Percentiles rank a stretch among this genome's conserved stretches.
Conservation (phyloP, 2,888 invertebrate genomes). For the Xanthorhoe designata region DNA sequence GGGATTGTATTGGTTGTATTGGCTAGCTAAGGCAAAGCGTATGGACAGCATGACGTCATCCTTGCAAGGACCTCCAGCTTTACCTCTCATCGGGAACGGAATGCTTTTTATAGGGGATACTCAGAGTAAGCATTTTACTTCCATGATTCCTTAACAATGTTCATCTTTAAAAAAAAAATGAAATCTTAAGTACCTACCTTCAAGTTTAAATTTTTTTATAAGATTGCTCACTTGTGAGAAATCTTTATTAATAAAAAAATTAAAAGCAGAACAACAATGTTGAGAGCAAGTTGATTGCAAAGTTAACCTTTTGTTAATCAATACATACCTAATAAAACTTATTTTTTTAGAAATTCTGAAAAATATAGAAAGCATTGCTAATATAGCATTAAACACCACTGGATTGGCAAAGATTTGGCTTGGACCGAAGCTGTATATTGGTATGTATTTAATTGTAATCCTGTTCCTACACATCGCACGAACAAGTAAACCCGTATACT, state of each 20-base stretch:
- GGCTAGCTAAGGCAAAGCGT: constrained; percentile 49
- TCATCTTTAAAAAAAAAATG: not conserved
- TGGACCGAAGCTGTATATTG: constrained; percentile 72
- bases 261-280: too few relatives aligned
- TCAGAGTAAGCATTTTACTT: constrained; percentile 56
- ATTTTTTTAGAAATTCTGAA: constrained; percentile 66
- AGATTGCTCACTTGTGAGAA: too few relatives aligned
- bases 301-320: not conserved
- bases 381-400: constrained; percentile 57
- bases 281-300: not conserved
- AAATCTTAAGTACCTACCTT: too few relatives aligned
- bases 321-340: not conserved
- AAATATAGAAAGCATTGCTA: constrained; percentile 62
- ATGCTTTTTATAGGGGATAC: constrained; percentile 69
- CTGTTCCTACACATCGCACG: not conserved
- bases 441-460: constrained; percentile 52
- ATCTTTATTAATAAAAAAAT: too few relatives aligned
- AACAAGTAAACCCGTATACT: too few relatives aligned
- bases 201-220: too few relatives aligned
- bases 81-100: constrained; percentile 69
- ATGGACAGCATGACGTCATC: constrained; percentile 62
- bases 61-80: constrained; percentile 56
- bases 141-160: not conserved
- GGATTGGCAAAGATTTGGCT: constrained; percentile 71
- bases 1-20: constrained; percentile 58